Conservation (phyloP, 2,797 vertebrate genomes). For the Spinus pinus region DNA sequence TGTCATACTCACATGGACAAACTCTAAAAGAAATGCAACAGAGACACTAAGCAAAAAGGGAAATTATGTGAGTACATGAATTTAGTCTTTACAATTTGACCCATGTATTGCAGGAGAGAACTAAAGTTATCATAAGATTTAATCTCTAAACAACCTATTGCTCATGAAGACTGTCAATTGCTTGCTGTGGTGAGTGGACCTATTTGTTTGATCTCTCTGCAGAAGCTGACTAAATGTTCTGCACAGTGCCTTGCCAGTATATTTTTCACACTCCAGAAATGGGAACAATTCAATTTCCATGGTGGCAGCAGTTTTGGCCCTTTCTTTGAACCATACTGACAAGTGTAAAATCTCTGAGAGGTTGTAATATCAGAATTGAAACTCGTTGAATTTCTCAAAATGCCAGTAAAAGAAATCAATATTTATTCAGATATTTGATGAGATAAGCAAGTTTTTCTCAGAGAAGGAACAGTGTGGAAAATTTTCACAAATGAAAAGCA, state of each 20-base stretch:
- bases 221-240: not conserved
- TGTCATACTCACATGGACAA: not conserved
- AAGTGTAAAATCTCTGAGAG: not conserved
- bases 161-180: not conserved
- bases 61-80: not conserved
- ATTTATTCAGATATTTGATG: not conserved
- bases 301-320: not conserved
- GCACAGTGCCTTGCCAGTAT: not conserved
- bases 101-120: not conserved
- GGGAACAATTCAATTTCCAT: not conserved
- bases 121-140: not conserved
- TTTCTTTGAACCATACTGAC: not conserved
- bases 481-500: not conserved
- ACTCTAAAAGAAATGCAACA: not conserved
- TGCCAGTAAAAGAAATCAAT: not conserved
- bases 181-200: not conserved
- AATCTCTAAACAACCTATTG: not conserved
- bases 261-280: not conserved
- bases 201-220: not conserved
- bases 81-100: not conserved
- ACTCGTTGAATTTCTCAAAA: not conserved
- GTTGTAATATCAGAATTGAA: not conserved
- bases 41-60: not conserved
- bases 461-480: not conserved
- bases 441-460: not conserved